These are phyloP conservation scores for Coracopsis vasa DNA, from an alignment of 2,113 vertebrate genomes.

Conservation along the genomic window DNA sequence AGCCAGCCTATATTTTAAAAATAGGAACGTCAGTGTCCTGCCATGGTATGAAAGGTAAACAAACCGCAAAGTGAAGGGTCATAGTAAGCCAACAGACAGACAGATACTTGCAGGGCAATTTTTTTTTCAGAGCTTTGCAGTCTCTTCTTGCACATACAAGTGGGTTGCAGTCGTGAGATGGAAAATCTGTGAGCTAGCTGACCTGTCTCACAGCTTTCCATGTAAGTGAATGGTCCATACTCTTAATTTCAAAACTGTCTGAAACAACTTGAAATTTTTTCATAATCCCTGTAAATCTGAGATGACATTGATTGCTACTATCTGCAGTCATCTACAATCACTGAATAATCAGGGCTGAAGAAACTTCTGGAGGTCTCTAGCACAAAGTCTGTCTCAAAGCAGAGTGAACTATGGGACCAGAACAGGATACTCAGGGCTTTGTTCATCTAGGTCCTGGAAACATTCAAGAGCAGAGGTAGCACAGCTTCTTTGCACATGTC, in stretches of 20 bases:
- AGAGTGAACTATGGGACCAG: background rate
- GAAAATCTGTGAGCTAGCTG: background rate
- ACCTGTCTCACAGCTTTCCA: background rate
- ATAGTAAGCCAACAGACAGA: background rate
- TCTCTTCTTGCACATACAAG: background rate
- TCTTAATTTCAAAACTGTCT: background rate
- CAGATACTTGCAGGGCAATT: background rate
- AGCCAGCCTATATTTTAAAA: background rate
- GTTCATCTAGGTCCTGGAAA: background rate
- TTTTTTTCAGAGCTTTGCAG: background rate
- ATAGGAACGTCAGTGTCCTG: background rate
- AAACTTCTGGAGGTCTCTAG: background rate
- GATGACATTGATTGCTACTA: background rate
- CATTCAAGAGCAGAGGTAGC: background rate
- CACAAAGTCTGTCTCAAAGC: background rate
- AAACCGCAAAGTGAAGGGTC: background rate
- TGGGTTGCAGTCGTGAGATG: background rate
- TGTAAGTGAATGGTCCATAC: background rate
- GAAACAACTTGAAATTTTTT: background rate
- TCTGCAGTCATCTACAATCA: background rate
- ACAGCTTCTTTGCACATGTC: rapidly evolving
- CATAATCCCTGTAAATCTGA: background rate
- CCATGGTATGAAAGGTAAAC: background rate
- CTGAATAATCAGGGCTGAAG: background rate
- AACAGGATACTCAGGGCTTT: background rate